Evolutionary conservation across 92 coral and sea anemone genomes (phyloP), one percentile per base, ranked within the genome.

Genomic region (Umimayanthus kanabou): DNA sequence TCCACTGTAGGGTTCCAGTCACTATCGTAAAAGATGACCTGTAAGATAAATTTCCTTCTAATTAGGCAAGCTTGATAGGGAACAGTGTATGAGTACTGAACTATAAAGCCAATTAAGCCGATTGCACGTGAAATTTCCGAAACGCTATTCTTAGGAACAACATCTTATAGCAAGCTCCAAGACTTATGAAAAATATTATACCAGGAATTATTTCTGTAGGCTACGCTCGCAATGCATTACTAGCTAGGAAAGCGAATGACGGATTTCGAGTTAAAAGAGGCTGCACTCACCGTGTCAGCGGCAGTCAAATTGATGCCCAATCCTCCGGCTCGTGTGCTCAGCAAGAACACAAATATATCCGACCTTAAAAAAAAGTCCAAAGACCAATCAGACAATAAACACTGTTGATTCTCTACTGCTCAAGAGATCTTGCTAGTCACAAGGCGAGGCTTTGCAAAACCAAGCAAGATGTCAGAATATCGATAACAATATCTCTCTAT

Each of bases 1-100:
- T 97, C 99, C 16, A 97, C 99, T 16, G 99, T 97, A 4, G 99
- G 99, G 74, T 97, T 97, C 99, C 99, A 97, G 42, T 97, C 99
- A 65, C 99, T 97, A 80, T 97, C 99, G 43, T 97, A 97, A 88
- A 97, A 97, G 67, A 97, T 95, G 6, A 95, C 98, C 98, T 95
- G 88, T 4, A 49, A 84, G 39, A 72, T 49, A n/a, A 76, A 73
- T 82, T 82, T 9, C n/a, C 65, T 8, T 2, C 11, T 9, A 13
- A 15, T 69, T 70, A 67, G 61, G 10, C 7, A 55, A 14, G 45
- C 39, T 28, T 25, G 22, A 9, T 10, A 25, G 9, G 25, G 0
- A 25, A 5, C 65, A 57, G 18, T 53, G 58, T 53, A 11, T 53
- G 18, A 53, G 18, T 2, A 53, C 58, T 53, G 3, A 53, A 53